Percentiles rank a stretch among this genome's conserved stretches.
Evolutionary conservation across 1,140 invertebrate genomes (phyloP).

Genomic region (Panagrolaimus sp.): DNA sequence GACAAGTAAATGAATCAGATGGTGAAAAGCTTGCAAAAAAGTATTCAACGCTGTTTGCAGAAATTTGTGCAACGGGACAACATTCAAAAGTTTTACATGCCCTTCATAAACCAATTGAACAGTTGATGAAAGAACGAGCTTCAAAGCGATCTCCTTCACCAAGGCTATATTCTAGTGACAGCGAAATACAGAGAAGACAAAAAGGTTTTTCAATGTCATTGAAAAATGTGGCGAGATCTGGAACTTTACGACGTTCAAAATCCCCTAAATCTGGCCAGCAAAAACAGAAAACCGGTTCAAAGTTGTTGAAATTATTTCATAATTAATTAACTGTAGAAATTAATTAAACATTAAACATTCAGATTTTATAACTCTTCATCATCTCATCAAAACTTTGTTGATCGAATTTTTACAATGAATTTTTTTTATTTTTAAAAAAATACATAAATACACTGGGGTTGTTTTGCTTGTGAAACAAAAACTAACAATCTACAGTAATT

Average conservation of each 20-base stretch:
- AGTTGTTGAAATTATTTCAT: conserved; percentile 13
- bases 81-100: background rate
- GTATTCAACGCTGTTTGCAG: background rate
- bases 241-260: conserved; percentile 9
- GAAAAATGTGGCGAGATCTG: conserved; percentile 8
- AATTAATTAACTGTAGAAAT: background rate
- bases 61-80: background rate
- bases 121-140: background rate
- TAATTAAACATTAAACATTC: too few species aligned
- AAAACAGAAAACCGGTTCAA: conserved; percentile 3
- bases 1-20: conserved; percentile 13
- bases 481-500: too few species aligned
- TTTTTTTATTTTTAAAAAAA: too few species aligned
- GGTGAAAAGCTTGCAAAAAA: conserved; percentile 15
- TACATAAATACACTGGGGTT: too few species aligned
- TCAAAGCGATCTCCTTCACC: background rate
- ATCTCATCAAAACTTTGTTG: too few species aligned
- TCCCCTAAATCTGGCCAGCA: background rate
- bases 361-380: too few species aligned
- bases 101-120: conserved; percentile 8
- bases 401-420: too few species aligned
- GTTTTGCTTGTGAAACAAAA: too few species aligned
- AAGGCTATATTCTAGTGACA: conserved; percentile 10
- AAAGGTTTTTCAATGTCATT: background rate
- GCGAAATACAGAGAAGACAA: background rate